These are phyloP conservation scores for Phylloscopus whistleri DNA, from an alignment of 2,113 vertebrate genomes.

Conservation along the genomic window DNA sequence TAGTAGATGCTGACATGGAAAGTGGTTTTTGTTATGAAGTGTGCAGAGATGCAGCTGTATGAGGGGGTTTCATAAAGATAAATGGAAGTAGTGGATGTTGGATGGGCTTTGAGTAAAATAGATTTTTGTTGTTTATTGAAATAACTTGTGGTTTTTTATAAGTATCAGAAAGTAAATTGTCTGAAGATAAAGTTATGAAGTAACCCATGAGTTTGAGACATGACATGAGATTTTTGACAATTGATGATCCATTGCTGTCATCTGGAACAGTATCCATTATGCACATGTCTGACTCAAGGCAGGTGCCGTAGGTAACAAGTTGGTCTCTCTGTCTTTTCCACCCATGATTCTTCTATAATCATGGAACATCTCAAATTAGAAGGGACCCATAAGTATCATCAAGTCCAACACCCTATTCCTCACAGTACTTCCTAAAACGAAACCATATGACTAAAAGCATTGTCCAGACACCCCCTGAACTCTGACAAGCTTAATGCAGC, in stretches of 20 bases:
- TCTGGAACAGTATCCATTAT: not conserved
- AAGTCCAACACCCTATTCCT: not conserved
- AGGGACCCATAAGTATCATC: not conserved
- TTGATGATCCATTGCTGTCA: not conserved
- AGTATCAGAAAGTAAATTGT: not conserved
- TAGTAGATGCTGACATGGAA: not conserved
- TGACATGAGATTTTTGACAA: not conserved
- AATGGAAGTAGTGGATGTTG: not conserved
- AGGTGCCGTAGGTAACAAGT: not conserved
- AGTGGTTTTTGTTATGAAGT: not conserved
- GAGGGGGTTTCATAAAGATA: not conserved
- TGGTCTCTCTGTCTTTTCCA: not conserved
- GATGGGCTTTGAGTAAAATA: not conserved
- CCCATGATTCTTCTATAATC: not conserved
- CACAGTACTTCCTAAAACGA: not conserved
- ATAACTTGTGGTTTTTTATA: not conserved
- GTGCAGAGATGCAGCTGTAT: not conserved
- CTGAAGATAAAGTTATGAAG: not conserved
- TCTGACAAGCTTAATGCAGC: not conserved
- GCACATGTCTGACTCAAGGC: not conserved
- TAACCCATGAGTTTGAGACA: not conserved
- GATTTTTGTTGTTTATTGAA: conserved; percentile 3
- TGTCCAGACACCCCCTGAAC: not conserved
- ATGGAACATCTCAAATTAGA: not conserved
- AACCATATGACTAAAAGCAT: not conserved